phyloP scores from a whole-genome alignment of 2,113 vertebrate species.

The Stictonetta naevosa region DNA sequence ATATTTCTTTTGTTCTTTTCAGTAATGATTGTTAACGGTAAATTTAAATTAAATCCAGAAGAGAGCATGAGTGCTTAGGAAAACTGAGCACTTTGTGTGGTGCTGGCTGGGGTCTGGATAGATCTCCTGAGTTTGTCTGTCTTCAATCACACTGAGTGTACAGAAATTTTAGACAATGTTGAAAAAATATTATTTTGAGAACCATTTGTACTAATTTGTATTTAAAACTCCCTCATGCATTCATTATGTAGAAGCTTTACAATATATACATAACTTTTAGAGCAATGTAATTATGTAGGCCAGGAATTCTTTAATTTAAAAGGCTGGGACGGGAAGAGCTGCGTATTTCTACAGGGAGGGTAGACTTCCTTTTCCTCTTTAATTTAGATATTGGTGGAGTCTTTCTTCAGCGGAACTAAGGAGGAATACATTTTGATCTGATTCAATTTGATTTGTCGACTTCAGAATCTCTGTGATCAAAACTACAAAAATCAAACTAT shows the following conservation, averaged over 20 bases:
- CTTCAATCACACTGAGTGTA: neutral
- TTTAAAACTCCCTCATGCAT: neutral
- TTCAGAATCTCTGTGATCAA: conserved; percentile 7
- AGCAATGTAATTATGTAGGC: neutral
- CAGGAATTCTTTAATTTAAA: neutral
- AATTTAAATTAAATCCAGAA: neutral
- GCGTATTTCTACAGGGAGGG: neutral
- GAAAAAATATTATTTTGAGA: neutral
- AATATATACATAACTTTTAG: neutral
- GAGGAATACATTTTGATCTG: neutral
- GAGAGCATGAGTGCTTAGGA: neutral
- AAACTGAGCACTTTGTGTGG: neutral
- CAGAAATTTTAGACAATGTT: neutral
- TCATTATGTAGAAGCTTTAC: neutral
- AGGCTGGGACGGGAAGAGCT: neutral
- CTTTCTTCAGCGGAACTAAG: neutral
- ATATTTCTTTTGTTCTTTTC: neutral
- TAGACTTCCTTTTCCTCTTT: neutral
- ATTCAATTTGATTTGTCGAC: neutral
- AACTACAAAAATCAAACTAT: neutral
- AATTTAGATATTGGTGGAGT: neutral
- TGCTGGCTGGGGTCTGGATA: neutral
- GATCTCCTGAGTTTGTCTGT: neutral
- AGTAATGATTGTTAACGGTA: neutral
- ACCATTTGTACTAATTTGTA: neutral